Evolutionary conservation across 2,888 invertebrate genomes (phyloP), one percentile per base, ranked within the genome.

Genomic region (Nysson spinosus): DNA sequence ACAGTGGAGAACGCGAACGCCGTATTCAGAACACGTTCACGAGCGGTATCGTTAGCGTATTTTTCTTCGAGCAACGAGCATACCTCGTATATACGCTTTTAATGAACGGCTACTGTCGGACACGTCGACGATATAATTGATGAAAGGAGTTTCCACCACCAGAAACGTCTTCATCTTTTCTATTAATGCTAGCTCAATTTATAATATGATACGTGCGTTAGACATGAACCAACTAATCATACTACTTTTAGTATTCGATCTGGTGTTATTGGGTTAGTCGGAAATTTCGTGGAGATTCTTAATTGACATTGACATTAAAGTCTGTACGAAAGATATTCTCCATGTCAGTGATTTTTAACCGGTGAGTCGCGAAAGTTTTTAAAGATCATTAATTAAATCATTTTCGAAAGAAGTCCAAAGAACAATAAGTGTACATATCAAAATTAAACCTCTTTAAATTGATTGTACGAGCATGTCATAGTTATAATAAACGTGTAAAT

Each of bases 31-130:
- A 78, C 69, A 75, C 77, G 77, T 75, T 78, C 78, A 71, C 71
- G 68, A 76, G 71, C 76, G 78, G 79, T 83, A 83, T 83, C 83
- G 83, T 83, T 83, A 83, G 79, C 82, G 77, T 80, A 80, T 84
- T 83, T 81, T 83, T 82, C 79, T 81, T 80, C 71, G 57, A 60
- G 60, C 74, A 73, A 61, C 69, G 63, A 76, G 75, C 73, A 63
- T n/a, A 67, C 69, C 58, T 67, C 72, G 69, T 77, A 69, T 72
- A 75, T 80, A 79, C 78, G 74, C 76, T 72, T 81, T 83, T 82
- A 82, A 78, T 78, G 82, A 80, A 78, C 78, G 78, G 79, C 81
- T 80, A 81, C 81, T 78, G 81, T 81, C 77, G 75, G 67, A 74
- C 64, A 52, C 55, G 64, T 66, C 70, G 52, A 63, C 63, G 37